Evolutionary conservation across 2,113 vertebrate species (phyloP), one percentile per base, ranked within the genome.

Genomic region (Platysternon megacephalum): DNA sequence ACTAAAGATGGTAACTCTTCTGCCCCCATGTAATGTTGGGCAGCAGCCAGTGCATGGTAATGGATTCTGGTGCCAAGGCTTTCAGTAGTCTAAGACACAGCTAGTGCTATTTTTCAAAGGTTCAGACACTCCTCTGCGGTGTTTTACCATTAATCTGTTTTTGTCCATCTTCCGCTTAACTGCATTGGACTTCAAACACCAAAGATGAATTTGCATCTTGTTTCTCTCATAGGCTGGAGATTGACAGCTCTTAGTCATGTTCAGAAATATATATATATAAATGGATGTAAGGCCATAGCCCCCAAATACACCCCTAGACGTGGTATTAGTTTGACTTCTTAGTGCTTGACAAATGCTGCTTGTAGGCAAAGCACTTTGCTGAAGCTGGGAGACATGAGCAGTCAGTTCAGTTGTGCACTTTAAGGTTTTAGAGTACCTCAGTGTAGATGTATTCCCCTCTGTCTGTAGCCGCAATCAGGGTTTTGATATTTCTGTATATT

Each of bases 401-500:
- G 53, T 88, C 61, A 56, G 19, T 51, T 48, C 29, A 1, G 78
- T 79, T 76, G 35, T 87, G 65, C 51, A 93, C 65, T 68, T 16
- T 83, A 49, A 80, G 42, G 13, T 84, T 44, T 1, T 6, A 11
- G 19, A 81, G 94, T 82, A 95, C 82, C 96, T 97, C 93, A 56
- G 0, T 49, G 82, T 49, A 56, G 52, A 72, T 78, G 44, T 82
- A 26, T 44, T 78, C n/a, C 74, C 79, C 32, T 79, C 68, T 91
- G 35, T 82, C 93, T 76, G 88, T 92, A 68, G 53, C 86, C 82
- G 87, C 44, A 5, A 1, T 92, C 78, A 58, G 89, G 81, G 52
- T 35, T 95, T 94, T 95, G 88, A 24, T 87, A 79, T 86, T 83
- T 87, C 88, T 89, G 87, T 94, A 13, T 74, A 49, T 44, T 90